Percentiles rank a stretch among this genome's conserved stretches.
phyloP scores from a whole-genome alignment of 2,888 invertebrate species.

The Ceratothoa steindachneri region DNA sequence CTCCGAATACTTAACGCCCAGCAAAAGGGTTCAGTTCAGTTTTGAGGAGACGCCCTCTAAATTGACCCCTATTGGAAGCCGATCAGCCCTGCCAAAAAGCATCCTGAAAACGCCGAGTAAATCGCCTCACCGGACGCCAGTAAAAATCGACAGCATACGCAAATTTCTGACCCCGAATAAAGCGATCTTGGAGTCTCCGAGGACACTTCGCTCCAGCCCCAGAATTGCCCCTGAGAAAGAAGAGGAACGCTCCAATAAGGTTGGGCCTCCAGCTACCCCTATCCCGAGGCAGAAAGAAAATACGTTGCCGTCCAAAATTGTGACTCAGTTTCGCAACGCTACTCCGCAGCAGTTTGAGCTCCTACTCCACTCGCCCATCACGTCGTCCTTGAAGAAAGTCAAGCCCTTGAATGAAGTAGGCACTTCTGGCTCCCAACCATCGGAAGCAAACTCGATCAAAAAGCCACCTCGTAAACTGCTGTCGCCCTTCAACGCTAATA shows the following conservation, averaged over 20 bases:
- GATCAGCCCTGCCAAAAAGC: slow-evolving; percentile 35
- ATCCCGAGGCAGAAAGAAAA: not conserved
- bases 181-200: not conserved
- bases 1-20: slow-evolving; percentile 4
- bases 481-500: not conserved
- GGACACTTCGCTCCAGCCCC: not conserved
- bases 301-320: not conserved
- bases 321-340: not conserved
- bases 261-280: not conserved
- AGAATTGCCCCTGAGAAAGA: not conserved
- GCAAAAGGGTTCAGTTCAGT: slow-evolving; percentile 43
- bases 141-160: not conserved
- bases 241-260: not conserved
- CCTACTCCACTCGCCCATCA: not conserved
- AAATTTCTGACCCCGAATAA: not conserved
- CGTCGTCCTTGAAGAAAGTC: not conserved
- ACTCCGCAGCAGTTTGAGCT: not conserved
- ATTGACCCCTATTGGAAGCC: not conserved
- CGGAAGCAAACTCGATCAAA: not conserved
- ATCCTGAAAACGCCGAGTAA: slow-evolving; percentile 39
- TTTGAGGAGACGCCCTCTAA: slow-evolving; percentile 31
- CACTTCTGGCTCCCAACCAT: not conserved
- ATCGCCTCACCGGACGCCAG: not conserved
- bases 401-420: not conserved
- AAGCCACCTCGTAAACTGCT: not conserved